Evolutionary conservation across 2,888 invertebrate genomes (phyloP), one percentile per base, ranked within the genome.

Genomic region (Tetranychus piercei): DNA sequence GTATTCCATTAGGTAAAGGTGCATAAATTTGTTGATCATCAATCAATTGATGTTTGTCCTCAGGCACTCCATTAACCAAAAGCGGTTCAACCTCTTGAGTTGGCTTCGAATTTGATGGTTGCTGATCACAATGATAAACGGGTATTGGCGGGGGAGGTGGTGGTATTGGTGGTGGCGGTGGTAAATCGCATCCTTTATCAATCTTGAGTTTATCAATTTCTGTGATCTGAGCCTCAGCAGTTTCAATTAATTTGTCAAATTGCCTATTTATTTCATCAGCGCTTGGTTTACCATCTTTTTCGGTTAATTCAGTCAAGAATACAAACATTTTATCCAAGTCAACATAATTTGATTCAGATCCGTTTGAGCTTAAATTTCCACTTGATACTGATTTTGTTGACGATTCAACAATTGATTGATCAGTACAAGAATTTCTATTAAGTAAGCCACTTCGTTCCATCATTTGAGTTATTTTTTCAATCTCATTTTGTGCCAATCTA

Each of bases 321-420:
- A 91, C 91, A 83, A 93, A 93, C 79, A 93, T 84, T 82, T 92
- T 92, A 82, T 93, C 93, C 80, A 93, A 83, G 81, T 92, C 92
- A 0, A 92, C 90, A 15, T 74, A 76, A 66, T 71, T 72, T 6
- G 55, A 45, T 43, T 75, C 73, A 23, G 71, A 73, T 20, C 34
- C 34, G 20, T 64, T 73, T n/a, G 73, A 73, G 11, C 15, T 15
- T 9, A 43, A 45, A 18, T 66, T 67, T 11, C 43, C 73, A n/a
- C 18, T 44, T 18, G 73, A 73, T 23, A 20, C 15, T 34, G 22
- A 20, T 1, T 55, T 20, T 65, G 6, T 20, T 23, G 73, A 8
- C 1, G 43, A n/a, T 55, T 22, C 64, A 44, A 43, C 11, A n/a
- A 55, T 20, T 34, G 73, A 22, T 18, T 55, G 55, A 73, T 34